phyloP scores from a whole-genome alignment of 2,888 invertebrate genomes.

The Brachypterus glaber region DNA sequence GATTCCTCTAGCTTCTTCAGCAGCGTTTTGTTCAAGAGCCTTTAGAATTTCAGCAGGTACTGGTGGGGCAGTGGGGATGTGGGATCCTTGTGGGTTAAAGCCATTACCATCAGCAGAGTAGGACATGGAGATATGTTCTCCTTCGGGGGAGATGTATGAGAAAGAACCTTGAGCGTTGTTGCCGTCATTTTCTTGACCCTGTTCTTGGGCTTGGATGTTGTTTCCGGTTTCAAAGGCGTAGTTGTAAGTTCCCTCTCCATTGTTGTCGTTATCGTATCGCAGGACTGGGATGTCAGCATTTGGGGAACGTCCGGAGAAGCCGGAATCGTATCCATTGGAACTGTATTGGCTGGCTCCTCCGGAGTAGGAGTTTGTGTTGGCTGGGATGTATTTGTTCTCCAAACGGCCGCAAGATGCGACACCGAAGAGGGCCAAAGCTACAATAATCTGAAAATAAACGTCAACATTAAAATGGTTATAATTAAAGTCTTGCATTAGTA shows the following conservation, averaged over 20 bases:
- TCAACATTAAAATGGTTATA: too few relatives aligned
- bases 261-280: slow-evolving; percentile 27
- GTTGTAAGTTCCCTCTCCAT: slow-evolving; percentile 30
- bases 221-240: slow-evolving; percentile 49
- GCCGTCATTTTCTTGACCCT: slow-evolving; percentile 36
- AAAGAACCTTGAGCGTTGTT: slow-evolving; percentile 23
- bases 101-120: slow-evolving; percentile 51
- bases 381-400: slow-evolving; percentile 21
- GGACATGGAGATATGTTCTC: slow-evolving; percentile 17
- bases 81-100: slow-evolving; percentile 46
- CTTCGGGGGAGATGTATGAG: slow-evolving; percentile 24
- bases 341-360: not conserved
- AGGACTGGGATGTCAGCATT: slow-evolving; percentile 23
- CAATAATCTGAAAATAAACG: slow-evolving; percentile 17
- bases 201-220: slow-evolving; percentile 41
- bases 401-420: slow-evolving; percentile 23
- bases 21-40: slow-evolving; percentile 27
- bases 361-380: slow-evolving; percentile 32
- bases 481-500: not conserved
- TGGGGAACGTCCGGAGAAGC: slow-evolving; percentile 10
- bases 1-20: slow-evolving; percentile 28
- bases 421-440: slow-evolving; percentile 22
- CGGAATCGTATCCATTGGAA: slow-evolving; percentile 4
- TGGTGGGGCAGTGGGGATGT: slow-evolving; percentile 50
- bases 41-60: slow-evolving; percentile 49